phyloP scores from a whole-genome alignment of 2,797 vertebrate genomes.

The Microcaecilia unicolor region DNA sequence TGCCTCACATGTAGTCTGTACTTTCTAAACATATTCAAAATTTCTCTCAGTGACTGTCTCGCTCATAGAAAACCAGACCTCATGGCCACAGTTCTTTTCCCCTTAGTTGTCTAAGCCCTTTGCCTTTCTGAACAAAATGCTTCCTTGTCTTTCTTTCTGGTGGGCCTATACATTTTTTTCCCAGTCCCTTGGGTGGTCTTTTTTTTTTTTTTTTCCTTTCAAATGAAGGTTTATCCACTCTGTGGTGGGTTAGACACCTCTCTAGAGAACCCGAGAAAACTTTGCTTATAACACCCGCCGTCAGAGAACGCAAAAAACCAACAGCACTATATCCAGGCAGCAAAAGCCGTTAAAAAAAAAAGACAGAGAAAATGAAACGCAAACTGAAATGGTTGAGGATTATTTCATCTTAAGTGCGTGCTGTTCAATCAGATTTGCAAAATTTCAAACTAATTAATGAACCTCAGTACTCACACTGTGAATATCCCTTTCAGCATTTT shows the following conservation, averaged over 20 bases:
- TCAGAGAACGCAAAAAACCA: slow-evolving; percentile 2
- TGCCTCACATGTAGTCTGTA: too few species aligned
- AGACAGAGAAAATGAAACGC: not conserved
- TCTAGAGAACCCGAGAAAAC: slow-evolving; percentile 7
- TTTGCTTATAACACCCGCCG: not conserved
- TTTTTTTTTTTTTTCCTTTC: too few species aligned
- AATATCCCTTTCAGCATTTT: too few species aligned
- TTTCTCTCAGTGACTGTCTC: accelerated
- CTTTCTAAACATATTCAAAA: accelerated
- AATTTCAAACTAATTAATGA: too few species aligned
- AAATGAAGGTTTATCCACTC: slow-evolving; percentile 23
- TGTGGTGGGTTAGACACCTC: slow-evolving; percentile 26
- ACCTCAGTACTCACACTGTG: too few species aligned
- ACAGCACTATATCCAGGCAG: too few species aligned
- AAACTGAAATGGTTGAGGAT: not conserved
- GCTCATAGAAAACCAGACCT: not conserved
- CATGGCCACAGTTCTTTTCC: not conserved
- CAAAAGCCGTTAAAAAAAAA: slow-evolving; percentile 16
- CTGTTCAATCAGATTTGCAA: too few species aligned
- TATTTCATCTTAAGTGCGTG: slow-evolving; percentile 6
- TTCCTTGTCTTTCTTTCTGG: slow-evolving; percentile 24
- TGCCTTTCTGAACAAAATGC: slow-evolving; percentile 31
- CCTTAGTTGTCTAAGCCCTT: slow-evolving; percentile 22
- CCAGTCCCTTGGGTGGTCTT: slow-evolving; percentile 39
- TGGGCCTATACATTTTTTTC: slow-evolving; percentile 34